phyloP scores from a whole-genome alignment of 35 echinoderm and acorn worm genomes.

The Heliocidaris erythrogramma region DNA sequence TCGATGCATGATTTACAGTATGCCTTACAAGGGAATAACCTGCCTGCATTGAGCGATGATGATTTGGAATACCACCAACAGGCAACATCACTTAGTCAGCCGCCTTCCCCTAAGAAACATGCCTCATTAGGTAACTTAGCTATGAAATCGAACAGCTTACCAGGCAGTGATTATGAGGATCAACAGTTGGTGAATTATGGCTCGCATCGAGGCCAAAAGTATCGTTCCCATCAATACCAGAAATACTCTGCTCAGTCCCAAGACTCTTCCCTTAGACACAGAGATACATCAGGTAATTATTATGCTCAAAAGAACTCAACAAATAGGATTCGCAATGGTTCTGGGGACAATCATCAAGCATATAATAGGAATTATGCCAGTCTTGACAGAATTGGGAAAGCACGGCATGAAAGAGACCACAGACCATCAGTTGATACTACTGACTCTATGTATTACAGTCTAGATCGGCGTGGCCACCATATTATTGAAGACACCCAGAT shows the following conservation, averaged over 20 bases:
- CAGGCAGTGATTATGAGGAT: constrained; percentile 53
- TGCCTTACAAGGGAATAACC: constrained; percentile 42
- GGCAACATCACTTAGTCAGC: constrained; percentile 58
- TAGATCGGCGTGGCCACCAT: constrained; percentile 23
- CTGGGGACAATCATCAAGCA: neutral
- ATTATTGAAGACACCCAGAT: constrained; percentile 6
- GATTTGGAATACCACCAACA: constrained; percentile 65
- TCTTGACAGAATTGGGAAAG: neutral
- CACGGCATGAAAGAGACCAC: neutral
- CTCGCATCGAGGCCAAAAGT: constrained; percentile 57
- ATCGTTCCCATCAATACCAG: constrained; percentile 72
- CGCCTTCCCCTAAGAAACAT: constrained; percentile 83
- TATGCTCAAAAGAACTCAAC: constrained; percentile 20
- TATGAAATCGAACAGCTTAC: constrained; percentile 64
- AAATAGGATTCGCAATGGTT: constrained; percentile 3
- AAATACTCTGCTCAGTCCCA: constrained; percentile 54
- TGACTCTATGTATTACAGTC: constrained; percentile 43
- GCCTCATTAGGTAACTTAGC: constrained; percentile 74
- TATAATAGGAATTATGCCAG: constrained; percentile 27
- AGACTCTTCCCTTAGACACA: constrained; percentile 45
- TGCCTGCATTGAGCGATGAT: constrained; percentile 49
- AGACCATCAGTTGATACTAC: neutral
- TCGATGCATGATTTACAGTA: constrained; percentile 83
- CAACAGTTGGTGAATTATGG: constrained; percentile 32
- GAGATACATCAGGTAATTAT: constrained; percentile 62